phyloP scores from a whole-genome alignment of 1,140 invertebrate genomes.

The Halotydeus destructor region DNA sequence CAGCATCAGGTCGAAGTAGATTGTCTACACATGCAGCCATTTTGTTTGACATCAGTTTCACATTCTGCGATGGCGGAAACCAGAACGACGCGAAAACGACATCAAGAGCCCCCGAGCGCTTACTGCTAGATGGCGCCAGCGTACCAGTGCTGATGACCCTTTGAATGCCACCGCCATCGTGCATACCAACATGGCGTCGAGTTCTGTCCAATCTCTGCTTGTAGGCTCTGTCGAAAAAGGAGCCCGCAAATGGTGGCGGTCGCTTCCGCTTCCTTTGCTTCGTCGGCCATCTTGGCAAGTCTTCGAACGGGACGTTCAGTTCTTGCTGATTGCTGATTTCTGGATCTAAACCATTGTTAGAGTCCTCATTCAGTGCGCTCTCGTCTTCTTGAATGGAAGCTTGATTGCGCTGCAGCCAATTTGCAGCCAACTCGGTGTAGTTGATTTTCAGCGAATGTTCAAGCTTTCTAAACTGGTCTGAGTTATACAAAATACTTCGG shows the following conservation, averaged over 20 bases:
- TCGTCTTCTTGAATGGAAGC: not conserved
- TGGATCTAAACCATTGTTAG: not conserved
- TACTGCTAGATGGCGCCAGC: slow-evolving; percentile 24
- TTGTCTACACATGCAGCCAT: slow-evolving; percentile 27
- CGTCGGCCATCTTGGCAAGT: not conserved
- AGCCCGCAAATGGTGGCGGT: not conserved
- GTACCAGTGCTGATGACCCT: slow-evolving; percentile 28
- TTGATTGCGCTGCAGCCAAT: not conserved
- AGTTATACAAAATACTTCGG: too few species aligned
- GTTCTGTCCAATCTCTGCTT: slow-evolving; percentile 7
- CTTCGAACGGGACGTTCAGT: not conserved
- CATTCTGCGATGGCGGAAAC: slow-evolving; percentile 28
- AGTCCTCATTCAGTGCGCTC: too few species aligned
- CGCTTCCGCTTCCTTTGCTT: slow-evolving; percentile 3
- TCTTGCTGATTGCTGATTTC: slow-evolving; percentile 5
- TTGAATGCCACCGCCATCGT: slow-evolving; percentile 28
- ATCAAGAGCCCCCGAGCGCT: slow-evolving; percentile 27
- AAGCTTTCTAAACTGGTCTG: not conserved
- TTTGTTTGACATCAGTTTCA: slow-evolving; percentile 25
- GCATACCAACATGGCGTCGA: slow-evolving; percentile 27
- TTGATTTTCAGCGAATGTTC: slow-evolving; percentile 8
- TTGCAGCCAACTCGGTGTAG: not conserved
- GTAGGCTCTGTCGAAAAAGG: not conserved
- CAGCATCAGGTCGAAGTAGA: slow-evolving; percentile 22
- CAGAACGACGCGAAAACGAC: slow-evolving; percentile 32